Percentiles rank a stretch among this genome's conserved stretches.
These are phyloP conservation scores for Nanorana parkeri DNA, from an alignment of 2,113 vertebrate genomes.

Conservation along the genomic window DNA sequence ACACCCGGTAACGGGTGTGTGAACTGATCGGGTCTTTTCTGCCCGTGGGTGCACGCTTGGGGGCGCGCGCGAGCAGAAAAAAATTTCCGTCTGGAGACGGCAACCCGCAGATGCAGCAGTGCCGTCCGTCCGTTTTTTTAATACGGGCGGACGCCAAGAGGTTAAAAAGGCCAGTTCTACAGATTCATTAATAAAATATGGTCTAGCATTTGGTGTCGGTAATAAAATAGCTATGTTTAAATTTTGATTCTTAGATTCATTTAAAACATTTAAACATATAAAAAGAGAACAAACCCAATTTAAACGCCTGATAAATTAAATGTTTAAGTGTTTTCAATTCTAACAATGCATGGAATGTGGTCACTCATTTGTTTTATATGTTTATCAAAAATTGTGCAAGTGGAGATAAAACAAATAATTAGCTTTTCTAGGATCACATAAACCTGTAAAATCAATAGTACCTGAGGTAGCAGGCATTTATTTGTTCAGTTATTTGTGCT, in stretches of 20 bases:
- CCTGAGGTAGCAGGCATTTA: constrained; percentile 39
- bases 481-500: constrained; percentile 48
- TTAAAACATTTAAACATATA: not conserved
- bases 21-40: no score
- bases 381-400: constrained; percentile 44
- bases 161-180: no score
- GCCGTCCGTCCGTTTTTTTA: no score
- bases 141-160: no score
- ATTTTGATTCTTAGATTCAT: not conserved
- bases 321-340: constrained; percentile 1
- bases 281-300: not conserved
- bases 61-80: no score
- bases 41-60: no score
- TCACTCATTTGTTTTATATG: constrained; percentile 54
- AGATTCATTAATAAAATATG: no score
- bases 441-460: constrained; percentile 48
- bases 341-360: constrained; percentile 11
- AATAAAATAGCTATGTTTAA: no score
- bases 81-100: no score
- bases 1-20: no score
- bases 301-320: constrained; percentile 5
- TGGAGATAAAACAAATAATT: constrained; percentile 46
- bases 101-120: no score
- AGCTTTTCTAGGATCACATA: constrained; percentile 29
- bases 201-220: no score